Evolutionary conservation across 2,113 vertebrate species (phyloP).

Genomic region (Rhegmatorhina hoffmannsi): DNA sequence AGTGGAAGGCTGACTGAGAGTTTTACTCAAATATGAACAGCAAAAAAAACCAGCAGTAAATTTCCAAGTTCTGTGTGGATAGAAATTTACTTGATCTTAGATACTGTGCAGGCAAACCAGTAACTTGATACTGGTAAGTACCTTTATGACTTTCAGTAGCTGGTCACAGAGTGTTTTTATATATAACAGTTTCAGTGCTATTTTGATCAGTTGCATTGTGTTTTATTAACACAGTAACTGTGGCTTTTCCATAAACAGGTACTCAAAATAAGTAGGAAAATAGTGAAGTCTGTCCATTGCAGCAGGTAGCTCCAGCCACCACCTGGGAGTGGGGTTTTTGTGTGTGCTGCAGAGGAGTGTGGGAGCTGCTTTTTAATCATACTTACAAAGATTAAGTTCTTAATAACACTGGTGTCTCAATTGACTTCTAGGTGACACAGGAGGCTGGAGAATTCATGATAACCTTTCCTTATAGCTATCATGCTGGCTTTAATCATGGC

Average conservation of each 20-base stretch:
- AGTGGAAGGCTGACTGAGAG: neutral
- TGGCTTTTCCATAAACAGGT: neutral
- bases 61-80: neutral
- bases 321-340: neutral
- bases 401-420: neutral
- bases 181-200: neutral
- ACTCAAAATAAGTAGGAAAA: neutral
- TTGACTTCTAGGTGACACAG: constrained; percentile 86
- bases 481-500: constrained; percentile 98
- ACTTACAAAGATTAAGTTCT: neutral
- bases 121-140: neutral
- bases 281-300: neutral
- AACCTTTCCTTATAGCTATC: constrained; percentile 94
- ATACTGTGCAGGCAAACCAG: neutral
- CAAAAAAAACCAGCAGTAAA: neutral
- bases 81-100: neutral
- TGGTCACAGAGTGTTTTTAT: neutral
- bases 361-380: neutral
- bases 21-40: neutral
- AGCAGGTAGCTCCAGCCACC: neutral
- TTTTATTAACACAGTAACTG: neutral
- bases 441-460: constrained; percentile 96
- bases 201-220: neutral
- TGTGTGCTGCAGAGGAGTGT: rapidly evolving
- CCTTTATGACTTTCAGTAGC: neutral